A percentile compares a stretch with the other conserved stretches of the same genome.
These are phyloP conservation scores for Trematocara stigmaticum DNA, from an alignment of 2,113 vertebrate species.

Conservation along the genomic window DNA sequence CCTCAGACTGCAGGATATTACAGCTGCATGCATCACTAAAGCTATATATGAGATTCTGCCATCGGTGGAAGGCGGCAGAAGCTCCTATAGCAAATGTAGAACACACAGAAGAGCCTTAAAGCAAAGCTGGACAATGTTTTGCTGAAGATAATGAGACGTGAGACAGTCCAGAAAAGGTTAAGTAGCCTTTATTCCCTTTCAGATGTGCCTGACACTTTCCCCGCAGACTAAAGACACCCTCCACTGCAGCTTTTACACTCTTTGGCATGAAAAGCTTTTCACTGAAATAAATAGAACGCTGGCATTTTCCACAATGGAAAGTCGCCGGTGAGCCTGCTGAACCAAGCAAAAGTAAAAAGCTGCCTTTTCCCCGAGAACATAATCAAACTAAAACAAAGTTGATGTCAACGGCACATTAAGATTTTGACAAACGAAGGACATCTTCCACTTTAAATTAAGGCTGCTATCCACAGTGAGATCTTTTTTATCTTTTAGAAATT, in stretches of 20 bases:
- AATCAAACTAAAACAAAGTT: not conserved
- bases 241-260: not conserved
- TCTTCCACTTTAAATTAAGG: not conserved
- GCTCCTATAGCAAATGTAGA: not conserved
- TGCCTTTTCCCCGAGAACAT: not conserved
- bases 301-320: not conserved
- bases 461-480: too few species aligned
- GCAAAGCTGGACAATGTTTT: not conserved
- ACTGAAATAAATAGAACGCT: not conserved
- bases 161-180: constrained; percentile 14
- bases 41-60: not conserved
- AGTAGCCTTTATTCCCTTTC: not conserved
- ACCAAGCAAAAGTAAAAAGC: not conserved
- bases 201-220: not conserved
- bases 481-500: too few species aligned
- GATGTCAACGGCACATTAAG: not conserved
- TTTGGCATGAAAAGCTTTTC: constrained; percentile 1
- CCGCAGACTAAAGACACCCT: not conserved
- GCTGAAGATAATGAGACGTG: not conserved
- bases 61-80: not conserved
- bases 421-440: not conserved
- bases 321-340: not conserved
- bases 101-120: not conserved
- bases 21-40: not conserved
- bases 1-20: not conserved